Conservation (phyloP, 1,140 invertebrate species). For the Mya arenaria region DNA sequence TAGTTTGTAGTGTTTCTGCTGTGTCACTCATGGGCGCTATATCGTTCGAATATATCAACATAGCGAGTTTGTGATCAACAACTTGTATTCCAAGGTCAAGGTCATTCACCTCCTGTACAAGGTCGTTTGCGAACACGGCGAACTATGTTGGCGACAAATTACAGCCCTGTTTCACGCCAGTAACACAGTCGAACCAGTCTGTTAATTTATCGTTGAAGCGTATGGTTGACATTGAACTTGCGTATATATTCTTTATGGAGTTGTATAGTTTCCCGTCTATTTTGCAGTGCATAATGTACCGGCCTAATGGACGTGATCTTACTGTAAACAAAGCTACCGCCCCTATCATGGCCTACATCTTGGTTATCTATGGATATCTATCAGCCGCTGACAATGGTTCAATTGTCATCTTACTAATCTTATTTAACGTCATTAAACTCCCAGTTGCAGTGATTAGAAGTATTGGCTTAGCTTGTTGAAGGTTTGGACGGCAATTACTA, state of each 20-base stretch:
- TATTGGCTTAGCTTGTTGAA: constrained; percentile 68
- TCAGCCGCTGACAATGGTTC: constrained; percentile 68
- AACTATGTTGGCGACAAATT: constrained; percentile 31
- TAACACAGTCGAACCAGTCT: constrained; percentile 38
- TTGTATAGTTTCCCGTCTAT: constrained; percentile 37
- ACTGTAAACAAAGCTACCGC: constrained; percentile 53
- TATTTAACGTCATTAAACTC: constrained; percentile 60
- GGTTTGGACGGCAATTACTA: constrained; percentile 60
- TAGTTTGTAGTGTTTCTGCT: no score
- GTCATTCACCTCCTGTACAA: no score
- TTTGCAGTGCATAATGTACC: constrained; percentile 55
- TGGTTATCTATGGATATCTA: no score
- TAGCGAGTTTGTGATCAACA: no score
- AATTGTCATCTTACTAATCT: constrained; percentile 64
- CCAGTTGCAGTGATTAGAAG: constrained; percentile 62
- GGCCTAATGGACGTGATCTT: constrained; percentile 56
- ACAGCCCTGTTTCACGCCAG: constrained; percentile 47
- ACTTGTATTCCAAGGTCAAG: no score
- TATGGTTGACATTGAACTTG: constrained; percentile 41
- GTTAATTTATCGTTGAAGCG: constrained; percentile 32
- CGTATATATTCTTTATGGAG: no score
- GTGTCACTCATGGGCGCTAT: no score
- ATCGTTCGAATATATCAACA: no score
- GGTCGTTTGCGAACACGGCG: no score
- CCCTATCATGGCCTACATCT: constrained; percentile 67